Evolutionary conservation across 2,888 invertebrate species (phyloP).

Genomic region (Cryptops parisi): DNA sequence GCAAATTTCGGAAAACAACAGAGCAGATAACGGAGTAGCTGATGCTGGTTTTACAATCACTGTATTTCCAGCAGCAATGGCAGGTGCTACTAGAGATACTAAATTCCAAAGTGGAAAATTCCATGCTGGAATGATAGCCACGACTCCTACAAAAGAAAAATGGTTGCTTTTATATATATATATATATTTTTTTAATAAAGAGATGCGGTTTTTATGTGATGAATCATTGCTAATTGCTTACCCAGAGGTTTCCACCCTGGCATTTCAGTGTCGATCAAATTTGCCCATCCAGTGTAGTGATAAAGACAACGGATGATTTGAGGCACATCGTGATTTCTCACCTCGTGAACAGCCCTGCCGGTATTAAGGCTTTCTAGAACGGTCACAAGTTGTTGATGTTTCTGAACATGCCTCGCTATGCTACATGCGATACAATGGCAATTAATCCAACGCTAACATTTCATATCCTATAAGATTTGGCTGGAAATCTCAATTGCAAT

Average conservation of each 20-base stretch:
- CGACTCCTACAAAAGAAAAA: constrained; percentile 29
- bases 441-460: no score
- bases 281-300: constrained; percentile 39
- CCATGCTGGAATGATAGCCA: constrained; percentile 35
- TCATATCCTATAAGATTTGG: no score
- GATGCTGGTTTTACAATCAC: constrained; percentile 36
- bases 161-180: no score
- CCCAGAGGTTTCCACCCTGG: constrained; percentile 33
- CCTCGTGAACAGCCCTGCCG: constrained; percentile 35
- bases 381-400: constrained; percentile 34
- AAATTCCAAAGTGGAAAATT: constrained; percentile 36
- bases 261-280: constrained; percentile 32
- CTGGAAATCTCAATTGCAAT: no score
- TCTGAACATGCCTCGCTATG: constrained; percentile 37
- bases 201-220: neutral
- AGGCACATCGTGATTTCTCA: constrained; percentile 33
- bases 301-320: constrained; percentile 37
- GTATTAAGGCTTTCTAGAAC: constrained; percentile 37
- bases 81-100: constrained; percentile 36
- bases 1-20: constrained; percentile 37
- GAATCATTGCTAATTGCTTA: constrained; percentile 21
- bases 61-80: constrained; percentile 38
- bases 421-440: constrained; percentile 29
- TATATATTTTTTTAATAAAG: no score
- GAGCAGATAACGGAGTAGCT: constrained; percentile 32